A percentile compares a stretch with the other conserved stretches of the same genome.
phyloP scores from a whole-genome alignment of 2,888 invertebrate genomes.

The Biston betularia region DNA sequence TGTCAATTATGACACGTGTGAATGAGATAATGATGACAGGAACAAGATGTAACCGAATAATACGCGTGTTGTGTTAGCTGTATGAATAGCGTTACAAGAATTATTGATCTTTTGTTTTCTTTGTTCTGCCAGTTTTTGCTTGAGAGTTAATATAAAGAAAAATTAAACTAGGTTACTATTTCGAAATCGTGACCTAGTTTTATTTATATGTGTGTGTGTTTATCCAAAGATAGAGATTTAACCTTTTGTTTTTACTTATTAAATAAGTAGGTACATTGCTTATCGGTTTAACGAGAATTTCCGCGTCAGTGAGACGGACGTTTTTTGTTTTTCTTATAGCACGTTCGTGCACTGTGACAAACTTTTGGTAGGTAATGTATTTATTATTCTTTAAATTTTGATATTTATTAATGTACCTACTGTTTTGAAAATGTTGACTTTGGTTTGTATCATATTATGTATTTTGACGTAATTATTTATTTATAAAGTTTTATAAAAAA shows the following conservation, averaged over 20 bases:
- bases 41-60: conserved; percentile 16
- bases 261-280: neutral
- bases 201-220: neutral
- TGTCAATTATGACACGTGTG: conserved; percentile 26
- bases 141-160: no score
- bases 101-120: conserved; percentile 14
- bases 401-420: no score
- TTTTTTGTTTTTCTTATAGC: no score
- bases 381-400: no score
- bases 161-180: neutral
- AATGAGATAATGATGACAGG: conserved; percentile 23
- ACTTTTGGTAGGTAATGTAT: no score
- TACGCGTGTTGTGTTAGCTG: neutral
- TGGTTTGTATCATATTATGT: no score
- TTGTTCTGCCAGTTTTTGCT: conserved; percentile 1
- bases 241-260: neutral
- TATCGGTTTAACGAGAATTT: neutral
- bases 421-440: no score
- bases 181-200: conserved; percentile 10
- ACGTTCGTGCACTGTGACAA: no score
- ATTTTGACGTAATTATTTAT: no score
- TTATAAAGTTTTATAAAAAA: no score
- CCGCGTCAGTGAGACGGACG: no score
- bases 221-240: neutral
- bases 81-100: neutral